Evolutionary conservation across 1,140 invertebrate species (phyloP), one percentile per base, ranked within the genome.

Genomic region (Caenorhabditis brenneri): DNA sequence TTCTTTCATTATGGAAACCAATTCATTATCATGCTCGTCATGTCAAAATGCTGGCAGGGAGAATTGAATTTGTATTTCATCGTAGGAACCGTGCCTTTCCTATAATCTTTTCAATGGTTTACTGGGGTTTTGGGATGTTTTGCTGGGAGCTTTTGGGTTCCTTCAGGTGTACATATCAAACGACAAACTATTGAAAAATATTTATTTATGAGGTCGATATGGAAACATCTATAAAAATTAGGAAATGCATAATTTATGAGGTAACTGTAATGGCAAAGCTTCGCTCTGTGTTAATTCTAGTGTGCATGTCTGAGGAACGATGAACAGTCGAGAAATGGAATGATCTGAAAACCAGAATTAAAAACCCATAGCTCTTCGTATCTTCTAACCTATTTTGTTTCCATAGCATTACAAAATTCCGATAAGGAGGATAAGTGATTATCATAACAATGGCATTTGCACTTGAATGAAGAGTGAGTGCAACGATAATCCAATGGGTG

Each of bases 361-460:
- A 19, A 22, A 3, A 39, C 22, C 65, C 24, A 0, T 27, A 27
- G 53, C 19, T 65, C 0, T 36, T 16, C 10, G 42, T 10, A 22
- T n/a, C n/a, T n/a, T n/a, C 65, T 39, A 24, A 74, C 65, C 65
- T 74, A 29, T 74, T 74, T 19, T 16, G 22, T 42, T 27, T 74
- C 65, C 36, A 39, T n/a, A 74, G 15, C 65, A 27, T 74, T 10
- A 74, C 33, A 42, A 74, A 74, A 74, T 27, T 39, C 46, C 65
- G n/a, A 31, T 74, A 74, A 12, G 65, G 65, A 22, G 65, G 65
- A 74, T 74, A 74, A 24, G 65, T 74, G 65, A 74, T 74, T 9
- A 74, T 46, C 65, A 74, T 74, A 2, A 74, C 65, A 46, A 74
- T 74, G 2, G 65, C 65, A 74, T 42, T 74, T 42, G 65, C 65